Conservation (phyloP, 1,140 invertebrate species). For the Leptopilina clavipes region DNA sequence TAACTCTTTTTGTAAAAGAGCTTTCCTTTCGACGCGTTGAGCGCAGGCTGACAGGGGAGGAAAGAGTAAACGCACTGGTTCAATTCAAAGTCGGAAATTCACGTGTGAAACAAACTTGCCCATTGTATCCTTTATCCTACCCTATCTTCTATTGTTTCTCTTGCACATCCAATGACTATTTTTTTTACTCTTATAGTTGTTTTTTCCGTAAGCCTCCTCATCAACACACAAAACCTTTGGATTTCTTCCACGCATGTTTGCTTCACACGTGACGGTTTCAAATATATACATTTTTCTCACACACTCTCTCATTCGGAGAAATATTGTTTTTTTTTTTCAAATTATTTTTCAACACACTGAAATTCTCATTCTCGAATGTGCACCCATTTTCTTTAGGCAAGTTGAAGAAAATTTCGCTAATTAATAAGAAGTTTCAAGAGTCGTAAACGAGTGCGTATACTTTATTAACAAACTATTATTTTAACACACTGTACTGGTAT, state of each 20-base stretch:
- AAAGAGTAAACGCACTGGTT: conserved; percentile 38
- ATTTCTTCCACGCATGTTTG: conserved; percentile 48
- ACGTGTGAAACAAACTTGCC: conserved; percentile 56
- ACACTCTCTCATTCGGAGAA: background rate
- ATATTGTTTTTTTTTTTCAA: background rate
- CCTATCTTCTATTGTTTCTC: background rate
- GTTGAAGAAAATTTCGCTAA: no score
- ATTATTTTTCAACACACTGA: no score
- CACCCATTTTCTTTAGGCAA: no score
- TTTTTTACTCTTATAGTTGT: background rate
- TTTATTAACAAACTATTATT: no score
- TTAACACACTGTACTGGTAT: no score
- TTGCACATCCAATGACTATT: conserved; percentile 27
- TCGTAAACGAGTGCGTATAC: no score
- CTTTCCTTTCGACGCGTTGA: conserved; percentile 48
- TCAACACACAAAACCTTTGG: conserved; percentile 45
- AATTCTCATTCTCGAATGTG: no score
- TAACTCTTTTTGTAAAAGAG: conserved; percentile 45
- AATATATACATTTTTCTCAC: conserved; percentile 7
- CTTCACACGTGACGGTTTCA: conserved; percentile 47
- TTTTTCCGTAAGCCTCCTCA: conserved; percentile 45
- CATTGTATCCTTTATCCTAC: conserved; percentile 25
- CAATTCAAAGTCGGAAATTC: conserved; percentile 51
- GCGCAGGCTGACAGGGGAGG: conserved; percentile 25
- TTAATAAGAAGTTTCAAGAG: no score